Conservation (phyloP, 2,888 invertebrate species). For the Charanyca ferruginea region DNA sequence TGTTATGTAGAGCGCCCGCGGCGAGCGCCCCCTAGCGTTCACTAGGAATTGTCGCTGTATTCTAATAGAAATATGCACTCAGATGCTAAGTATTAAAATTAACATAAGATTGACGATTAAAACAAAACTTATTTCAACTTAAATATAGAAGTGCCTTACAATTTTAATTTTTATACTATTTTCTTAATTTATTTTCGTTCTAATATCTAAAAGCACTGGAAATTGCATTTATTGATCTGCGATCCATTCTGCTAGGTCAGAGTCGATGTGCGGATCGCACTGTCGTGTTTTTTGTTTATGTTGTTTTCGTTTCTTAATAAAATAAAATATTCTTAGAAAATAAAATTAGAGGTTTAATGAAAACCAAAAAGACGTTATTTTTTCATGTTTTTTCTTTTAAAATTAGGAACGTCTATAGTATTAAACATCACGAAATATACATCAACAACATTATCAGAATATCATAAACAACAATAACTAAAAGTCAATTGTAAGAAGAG, state of each 20-base stretch:
- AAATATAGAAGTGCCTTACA: constrained; percentile 91
- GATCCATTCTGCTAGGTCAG: constrained; percentile 76
- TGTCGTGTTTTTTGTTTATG: constrained; percentile 64
- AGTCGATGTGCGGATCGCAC: constrained; percentile 71
- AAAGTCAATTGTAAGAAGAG: constrained; percentile 83
- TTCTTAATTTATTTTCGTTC: constrained; percentile 77
- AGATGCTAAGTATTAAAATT: constrained; percentile 78
- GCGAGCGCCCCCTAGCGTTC: constrained; percentile 65
- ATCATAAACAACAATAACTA: constrained; percentile 73
- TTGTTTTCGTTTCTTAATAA: constrained; percentile 65
- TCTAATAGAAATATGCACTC: constrained; percentile 75
- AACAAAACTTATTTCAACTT: constrained; percentile 83
- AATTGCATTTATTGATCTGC: constrained; percentile 87
- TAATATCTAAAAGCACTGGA: constrained; percentile 77
- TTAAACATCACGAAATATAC: constrained; percentile 54
- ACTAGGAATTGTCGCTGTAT: constrained; percentile 73
- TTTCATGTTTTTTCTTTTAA: constrained; percentile 56
- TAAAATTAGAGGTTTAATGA: constrained; percentile 57
- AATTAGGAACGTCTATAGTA: constrained; percentile 60
- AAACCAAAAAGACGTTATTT: constrained; percentile 57
- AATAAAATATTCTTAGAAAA: constrained; percentile 69
- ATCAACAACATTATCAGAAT: constrained; percentile 60
- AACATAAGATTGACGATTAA: constrained; percentile 77
- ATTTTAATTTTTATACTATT: constrained; percentile 86
- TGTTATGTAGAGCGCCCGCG: constrained; percentile 60